Base-by-base conservation (phyloP, 2,113 vertebrate genomes). In the Pollachius pollachius region DNA sequence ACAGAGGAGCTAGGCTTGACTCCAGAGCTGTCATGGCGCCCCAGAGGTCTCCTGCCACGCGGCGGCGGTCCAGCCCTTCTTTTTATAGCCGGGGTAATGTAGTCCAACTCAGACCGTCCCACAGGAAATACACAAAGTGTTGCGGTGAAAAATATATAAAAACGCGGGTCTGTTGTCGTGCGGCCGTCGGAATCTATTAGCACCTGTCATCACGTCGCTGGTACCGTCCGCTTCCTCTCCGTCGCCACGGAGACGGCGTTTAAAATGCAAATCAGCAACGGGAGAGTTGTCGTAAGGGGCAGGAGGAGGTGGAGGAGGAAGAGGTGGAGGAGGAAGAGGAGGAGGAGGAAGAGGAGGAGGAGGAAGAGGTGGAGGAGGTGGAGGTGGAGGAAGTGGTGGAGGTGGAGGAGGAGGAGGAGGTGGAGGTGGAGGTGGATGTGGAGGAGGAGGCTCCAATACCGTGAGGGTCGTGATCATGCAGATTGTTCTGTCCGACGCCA, bases 181-280 rank as follows among this genome's bases (percentile, higher is more conserved):
- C 73, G 78, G 76, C 80, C 74, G 81, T 84, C 89, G 81, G 75
- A 71, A 88, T 72, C 87, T 79, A 88, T 91, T 90, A 88, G 87
- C 89, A 90, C 87, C 84, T 89, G 88, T 90, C 88, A 87, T 74
- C 72, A 17, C 73, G 83, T 78, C 87, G 87, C 85, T 88, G 89
- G 82, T 79, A 79, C 78, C 86, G 87, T 89, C 85, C 80, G 81
- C 85, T 81, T 90, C 75, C 63, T 78, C 59, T 72, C 23, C 68
- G 82, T 68, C 70, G 76, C 76, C 73, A 71, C 69, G 61, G 64
- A 64, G 70, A 18, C 68, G 75, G 73, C 52, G 77, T 76, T 79
- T 54, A 66, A 82, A 83, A 78, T 78, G 85, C 65, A 81, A 82
- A 90, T 74, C 64, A 72, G 41, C 18, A 17, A 27, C 69, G 69